These are phyloP conservation scores for Bradypodion pumilum DNA, from an alignment of 2,797 vertebrate species.

Conservation along the genomic window DNA sequence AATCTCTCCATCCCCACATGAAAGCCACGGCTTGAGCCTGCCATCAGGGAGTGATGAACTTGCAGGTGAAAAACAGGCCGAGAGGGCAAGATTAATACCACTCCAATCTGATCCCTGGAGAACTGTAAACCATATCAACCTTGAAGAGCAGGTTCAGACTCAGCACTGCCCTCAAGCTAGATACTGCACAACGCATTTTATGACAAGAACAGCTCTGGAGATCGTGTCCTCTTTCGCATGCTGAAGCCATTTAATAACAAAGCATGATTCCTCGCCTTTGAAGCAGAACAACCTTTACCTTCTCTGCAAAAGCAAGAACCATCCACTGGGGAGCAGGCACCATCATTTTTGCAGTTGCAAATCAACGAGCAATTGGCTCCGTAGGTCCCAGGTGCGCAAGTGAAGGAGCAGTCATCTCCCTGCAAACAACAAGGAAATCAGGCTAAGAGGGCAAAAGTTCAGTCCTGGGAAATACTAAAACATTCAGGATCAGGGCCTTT, in stretches of 20 bases:
- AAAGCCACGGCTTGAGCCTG: neutral
- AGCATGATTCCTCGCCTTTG: neutral
- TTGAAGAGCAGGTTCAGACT: neutral
- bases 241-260: neutral
- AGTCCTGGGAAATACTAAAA: slow-evolving; percentile 47
- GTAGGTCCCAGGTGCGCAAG: slow-evolving; percentile 85
- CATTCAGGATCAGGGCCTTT: slow-evolving; percentile 34
- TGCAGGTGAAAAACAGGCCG: neutral
- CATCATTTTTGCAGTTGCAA: slow-evolving; percentile 89
- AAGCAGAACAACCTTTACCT: slow-evolving; percentile 79
- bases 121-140: neutral
- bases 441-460: slow-evolving; percentile 35
- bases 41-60: neutral
- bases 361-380: slow-evolving; percentile 89
- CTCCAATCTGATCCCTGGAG: too few relatives aligned
- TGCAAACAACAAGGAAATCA: slow-evolving; percentile 62
- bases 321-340: slow-evolving; percentile 86
- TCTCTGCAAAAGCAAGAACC: slow-evolving; percentile 94
- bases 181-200: neutral
- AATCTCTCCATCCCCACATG: neutral
- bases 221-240: neutral
- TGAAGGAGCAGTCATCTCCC: slow-evolving; percentile 88
- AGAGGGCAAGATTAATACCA: neutral
- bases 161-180: neutral
- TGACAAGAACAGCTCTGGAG: neutral